Base-by-base conservation (phyloP, 2,113 vertebrate species). In the Lepidothrix coronata region DNA sequence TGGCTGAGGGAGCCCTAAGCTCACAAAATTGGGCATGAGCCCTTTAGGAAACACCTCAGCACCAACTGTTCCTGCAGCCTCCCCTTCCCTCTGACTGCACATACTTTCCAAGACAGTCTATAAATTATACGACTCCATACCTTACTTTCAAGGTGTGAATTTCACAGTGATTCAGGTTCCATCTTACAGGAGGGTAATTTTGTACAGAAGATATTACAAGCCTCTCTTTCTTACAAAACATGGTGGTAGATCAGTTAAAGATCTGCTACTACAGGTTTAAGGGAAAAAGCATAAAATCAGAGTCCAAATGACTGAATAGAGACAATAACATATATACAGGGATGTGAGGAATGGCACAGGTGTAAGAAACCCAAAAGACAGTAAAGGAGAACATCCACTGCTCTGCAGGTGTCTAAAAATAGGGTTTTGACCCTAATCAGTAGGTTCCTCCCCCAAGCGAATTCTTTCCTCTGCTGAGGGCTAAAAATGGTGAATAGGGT, bases 1-100 rank as follows among this genome's bases (percentile, higher is more conserved):
- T 21, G 55, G 25, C 30, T 58, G 55, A 37, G 15, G 51, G 20
- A 89, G 21, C 22, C 30, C 9, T 21, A 14, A 46, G 10, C 4
- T 66, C n/a, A 15, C 24, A n/a, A 41, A 88, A 24, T 0, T 27
- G 14, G 73, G 39, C 14, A 18, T 1, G 1, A 5, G 3, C 20
- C 20, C 49, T 43, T 43, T 12, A 10, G 63, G 17, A 67, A 41
- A 30, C 6, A 1, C 3, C 76, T 12, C 19, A 44, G 31, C 41
- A 30, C 1, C 3, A 21, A 24, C 16, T 57, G 33, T 12, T 20
- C 61, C 30, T 2, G 2, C 54, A 77, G 70, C 51, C 27, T 25
- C 39, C 11, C 35, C 33, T 18, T 3, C 1, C 18, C 49, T 48
- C 67, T 65, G 63, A 51, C 5, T 0, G 1, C 31, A 22, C 19